A percentile compares a stretch with the other conserved stretches of the same genome.
phyloP scores from a whole-genome alignment of 2,888 invertebrate genomes.

The Torymus tubicola region DNA sequence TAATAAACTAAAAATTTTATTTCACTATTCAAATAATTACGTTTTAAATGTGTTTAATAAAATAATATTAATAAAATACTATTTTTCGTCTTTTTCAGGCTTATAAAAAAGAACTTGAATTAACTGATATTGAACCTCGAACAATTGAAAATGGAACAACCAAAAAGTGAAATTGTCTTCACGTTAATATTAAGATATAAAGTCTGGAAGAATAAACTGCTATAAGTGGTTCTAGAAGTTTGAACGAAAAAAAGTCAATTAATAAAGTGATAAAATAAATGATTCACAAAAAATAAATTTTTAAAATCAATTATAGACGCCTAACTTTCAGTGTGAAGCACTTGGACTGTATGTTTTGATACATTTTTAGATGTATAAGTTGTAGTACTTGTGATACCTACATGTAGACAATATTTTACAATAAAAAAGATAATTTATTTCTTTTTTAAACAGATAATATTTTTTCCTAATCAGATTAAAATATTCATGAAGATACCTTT shows the following conservation, averaged over 20 bases:
- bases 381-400: conserved; percentile 19
- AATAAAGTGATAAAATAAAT: not conserved
- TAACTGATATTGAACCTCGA: not conserved
- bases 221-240: too few relatives aligned
- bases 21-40: not conserved
- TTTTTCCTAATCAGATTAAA: too few relatives aligned
- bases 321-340: not conserved
- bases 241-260: too few relatives aligned
- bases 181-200: not conserved
- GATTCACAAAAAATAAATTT: not conserved
- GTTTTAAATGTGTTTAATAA: too few relatives aligned
- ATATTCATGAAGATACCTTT: too few relatives aligned
- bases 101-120: not conserved
- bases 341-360: conserved; percentile 46
- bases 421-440: not conserved
- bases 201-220: too few relatives aligned
- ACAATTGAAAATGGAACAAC: conserved; percentile 11
- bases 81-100: conserved; percentile 8
- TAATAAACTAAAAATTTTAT: not conserved
- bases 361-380: conserved; percentile 3
- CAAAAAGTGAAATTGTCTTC: conserved; percentile 5
- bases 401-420: conserved; percentile 20
- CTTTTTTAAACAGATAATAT: not conserved
- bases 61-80: too few relatives aligned
- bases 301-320: not conserved